Base-by-base conservation (phyloP, 1,140 invertebrate species). In the Bombus superbus region DNA sequence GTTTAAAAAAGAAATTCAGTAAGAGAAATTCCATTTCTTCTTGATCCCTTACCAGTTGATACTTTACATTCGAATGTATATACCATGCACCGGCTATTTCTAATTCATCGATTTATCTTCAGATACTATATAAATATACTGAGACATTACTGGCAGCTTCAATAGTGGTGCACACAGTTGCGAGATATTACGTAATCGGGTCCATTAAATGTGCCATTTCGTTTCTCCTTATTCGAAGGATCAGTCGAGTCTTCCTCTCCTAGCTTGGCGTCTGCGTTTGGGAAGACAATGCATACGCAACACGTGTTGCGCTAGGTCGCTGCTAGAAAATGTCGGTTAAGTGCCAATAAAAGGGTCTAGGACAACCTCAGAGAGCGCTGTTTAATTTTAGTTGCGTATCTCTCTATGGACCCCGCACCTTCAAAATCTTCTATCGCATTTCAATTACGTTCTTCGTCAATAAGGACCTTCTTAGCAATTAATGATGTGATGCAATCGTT, bases 301-400 rank as follows among this genome's bases (percentile, higher is more conserved):
- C 68, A 44, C 32, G 32, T 40, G 77, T 85, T 85, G 68, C 76
- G 83, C 28, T 85, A 80, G 83, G 83, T 85, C 83, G 77, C 53
- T 69, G 42, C 53, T 80, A 85, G 57, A 80, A 62, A 85, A 85
- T 85, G 77, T 80, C 76, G 83, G 83, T 72, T 84, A 79, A 72
- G 71, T 75, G 82, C 82, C 82, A 71, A 62, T 85, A 68, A 62
- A 85, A 85, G 83, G 83, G 83, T 85, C 83, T 85, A 85, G 83
- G 83, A 85, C 83, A 80, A 32, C 53, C 6, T n/a, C 77, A 22
- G 59, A 28, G 57, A 18, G 66, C 53, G 18, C 22, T 15, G 68
- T 71, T 80, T 84, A 79, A 84, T 79, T 84, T 84, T 80, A 80
- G 83, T 62, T 42, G 44, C 32, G 28, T 62, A 47, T 69, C 18